Evolutionary conservation across 2,888 invertebrate genomes (phyloP).

Genomic region (Drosophila macrospina): DNA sequence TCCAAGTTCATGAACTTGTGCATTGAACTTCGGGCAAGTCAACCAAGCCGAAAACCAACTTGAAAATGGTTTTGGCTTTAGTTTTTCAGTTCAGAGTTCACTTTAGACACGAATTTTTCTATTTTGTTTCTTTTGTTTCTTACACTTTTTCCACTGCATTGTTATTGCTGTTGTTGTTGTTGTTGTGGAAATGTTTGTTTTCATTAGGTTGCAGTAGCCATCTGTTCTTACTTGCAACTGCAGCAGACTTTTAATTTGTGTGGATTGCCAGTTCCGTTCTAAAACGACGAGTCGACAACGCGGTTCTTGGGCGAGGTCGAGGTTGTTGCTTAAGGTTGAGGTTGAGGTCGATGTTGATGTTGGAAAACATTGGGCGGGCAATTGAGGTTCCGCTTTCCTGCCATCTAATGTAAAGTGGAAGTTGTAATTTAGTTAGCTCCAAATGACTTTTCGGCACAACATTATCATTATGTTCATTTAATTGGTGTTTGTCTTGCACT

Average conservation of each 20-base stretch:
- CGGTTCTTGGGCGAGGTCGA: conserved; percentile 54
- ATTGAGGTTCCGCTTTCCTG: conserved; percentile 68
- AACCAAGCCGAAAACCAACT: conserved; percentile 69
- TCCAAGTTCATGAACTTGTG: conserved; percentile 81
- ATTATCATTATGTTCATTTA: conserved; percentile 81
- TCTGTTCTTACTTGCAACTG: conserved; percentile 65
- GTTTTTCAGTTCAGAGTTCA: conserved; percentile 31
- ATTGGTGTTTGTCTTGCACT: conserved; percentile 76
- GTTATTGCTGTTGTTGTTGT: conserved; percentile 35
- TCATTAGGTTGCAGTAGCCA: conserved; percentile 75
- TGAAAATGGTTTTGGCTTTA: conserved; percentile 54
- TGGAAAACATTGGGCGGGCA: not conserved
- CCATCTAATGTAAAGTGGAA: conserved; percentile 77
- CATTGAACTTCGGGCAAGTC: conserved; percentile 74
- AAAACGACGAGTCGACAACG: conserved; percentile 25
- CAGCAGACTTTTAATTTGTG: conserved; percentile 75
- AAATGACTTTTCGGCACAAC: conserved; percentile 79
- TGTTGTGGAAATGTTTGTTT: conserved; percentile 63
- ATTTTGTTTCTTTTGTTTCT: not conserved
- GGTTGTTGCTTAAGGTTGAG: conserved; percentile 33
- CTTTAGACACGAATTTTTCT: conserved; percentile 58
- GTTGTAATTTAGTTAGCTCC: conserved; percentile 77
- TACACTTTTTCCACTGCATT: conserved; percentile 9
- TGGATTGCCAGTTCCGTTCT: conserved; percentile 69
- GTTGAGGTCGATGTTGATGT: conserved; percentile 3